Evolutionary conservation across 2,888 invertebrate genomes (phyloP), one percentile per base, ranked within the genome.

Genomic region (Plebejus argus): DNA sequence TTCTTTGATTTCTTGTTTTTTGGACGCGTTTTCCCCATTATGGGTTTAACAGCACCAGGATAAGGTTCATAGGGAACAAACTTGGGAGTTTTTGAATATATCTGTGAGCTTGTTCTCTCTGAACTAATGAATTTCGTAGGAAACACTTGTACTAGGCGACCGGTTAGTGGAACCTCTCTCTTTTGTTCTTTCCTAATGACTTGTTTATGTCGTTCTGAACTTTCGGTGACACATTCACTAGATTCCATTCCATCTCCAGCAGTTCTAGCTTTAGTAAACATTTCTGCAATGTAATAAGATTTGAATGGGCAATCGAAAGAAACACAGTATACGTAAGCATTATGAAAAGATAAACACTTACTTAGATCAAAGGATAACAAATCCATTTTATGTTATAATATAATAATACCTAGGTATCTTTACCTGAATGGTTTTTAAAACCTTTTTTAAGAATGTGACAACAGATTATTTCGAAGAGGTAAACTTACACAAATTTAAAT

Each of bases 31-130:
- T 89, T 89, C 0, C 96, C 95, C 28, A 96, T 93, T 80, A 98
- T 97, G 8, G 97, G 97, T 85, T 96, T 97, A 0, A 97, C 96
- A 76, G 98, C 98, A 20, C 96, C 97, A 85, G 97, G 96, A 85
- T 98, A 98, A 0, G 98, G 98, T 85, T 98, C 98, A 83, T 97
- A 98, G 0, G 98, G 98, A 56, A 98, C 95, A 88, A 98, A 98
- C 86, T 97, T 98, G 0, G 98, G 97, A 82, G 96, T 96, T 84
- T 96, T 96, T 15, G 95, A 89, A 76, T 94, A 89, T 80, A 92
- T 92, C 70, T 91, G 92, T 20, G 94, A 91, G 76, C 93, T 93
- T 83, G 95, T 95, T 82, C 95, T 95, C 70, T 95, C 93, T 20
- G 94, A 91, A 77, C 91, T 94, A 56, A 96, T 91, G 80, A 96